phyloP scores from a whole-genome alignment of 2,113 vertebrate species.

The Amphilophus citrinellus region DNA sequence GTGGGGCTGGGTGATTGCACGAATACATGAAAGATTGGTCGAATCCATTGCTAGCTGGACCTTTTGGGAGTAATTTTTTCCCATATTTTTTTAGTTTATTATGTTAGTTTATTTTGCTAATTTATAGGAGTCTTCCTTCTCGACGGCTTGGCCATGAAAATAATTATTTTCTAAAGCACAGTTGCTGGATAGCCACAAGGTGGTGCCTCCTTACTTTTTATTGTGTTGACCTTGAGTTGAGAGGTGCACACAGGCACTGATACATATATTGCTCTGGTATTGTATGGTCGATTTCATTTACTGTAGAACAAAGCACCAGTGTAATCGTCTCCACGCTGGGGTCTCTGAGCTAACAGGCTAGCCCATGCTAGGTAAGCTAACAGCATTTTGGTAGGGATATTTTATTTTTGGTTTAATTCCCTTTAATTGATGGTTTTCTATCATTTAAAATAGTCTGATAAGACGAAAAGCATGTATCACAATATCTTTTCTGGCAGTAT shows the following conservation, averaged over 20 bases:
- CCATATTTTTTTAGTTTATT: neutral
- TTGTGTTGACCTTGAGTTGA: neutral
- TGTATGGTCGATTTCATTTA: neutral
- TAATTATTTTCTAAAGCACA: neutral
- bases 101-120: neutral
- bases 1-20: neutral
- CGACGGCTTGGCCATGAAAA: neutral
- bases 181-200: constrained; percentile 5
- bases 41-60: neutral
- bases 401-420: neutral
- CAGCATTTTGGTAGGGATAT: neutral
- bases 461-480: neutral
- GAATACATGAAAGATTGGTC: neutral
- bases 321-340: neutral
- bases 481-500: neutral
- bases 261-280: neutral
- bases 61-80: neutral
- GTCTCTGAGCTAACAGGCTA: neutral
- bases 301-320: neutral
- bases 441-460: neutral
- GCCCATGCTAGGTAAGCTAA: neutral
- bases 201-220: neutral
- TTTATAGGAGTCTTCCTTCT: neutral
- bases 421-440: neutral
- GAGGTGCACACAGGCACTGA: neutral